Conservation (phyloP, 92 coral and sea anemone species). For the Pocillopora meandrina region DNA sequence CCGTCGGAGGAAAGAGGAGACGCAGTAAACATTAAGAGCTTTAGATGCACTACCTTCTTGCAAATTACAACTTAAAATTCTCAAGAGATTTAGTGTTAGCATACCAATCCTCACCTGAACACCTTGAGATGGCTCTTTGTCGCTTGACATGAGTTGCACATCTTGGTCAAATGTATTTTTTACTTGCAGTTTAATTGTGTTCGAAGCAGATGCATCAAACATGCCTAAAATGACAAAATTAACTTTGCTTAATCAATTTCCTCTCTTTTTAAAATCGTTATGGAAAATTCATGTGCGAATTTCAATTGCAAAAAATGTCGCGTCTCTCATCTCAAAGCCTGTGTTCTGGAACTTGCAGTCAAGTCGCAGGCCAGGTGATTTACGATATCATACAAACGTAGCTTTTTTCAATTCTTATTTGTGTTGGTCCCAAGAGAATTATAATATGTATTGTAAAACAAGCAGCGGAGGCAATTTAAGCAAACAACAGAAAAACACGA, state of each 20-base stretch:
- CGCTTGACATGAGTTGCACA: constrained; percentile 72
- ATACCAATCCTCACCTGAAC: constrained; percentile 37
- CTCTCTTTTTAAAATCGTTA: neutral
- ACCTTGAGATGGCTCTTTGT: constrained; percentile 79
- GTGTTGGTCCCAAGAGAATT: too few relatives aligned
- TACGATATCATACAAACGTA: too few relatives aligned
- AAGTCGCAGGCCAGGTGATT: too few relatives aligned
- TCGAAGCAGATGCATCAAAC: constrained; percentile 46
- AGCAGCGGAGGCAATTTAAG: too few relatives aligned
- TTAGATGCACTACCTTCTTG: neutral
- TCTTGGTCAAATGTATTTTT: constrained; percentile 65
- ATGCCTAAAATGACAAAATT: constrained; percentile 46
- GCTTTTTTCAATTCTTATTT: too few relatives aligned
- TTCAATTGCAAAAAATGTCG: too few relatives aligned
- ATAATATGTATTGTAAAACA: too few relatives aligned
- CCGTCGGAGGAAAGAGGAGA: too few relatives aligned
- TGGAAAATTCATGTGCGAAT: too few relatives aligned
- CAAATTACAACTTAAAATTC: neutral
- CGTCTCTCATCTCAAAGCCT: too few relatives aligned
- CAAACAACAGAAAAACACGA: too few relatives aligned
- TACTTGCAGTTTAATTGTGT: constrained; percentile 68
- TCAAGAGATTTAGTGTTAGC: neutral
- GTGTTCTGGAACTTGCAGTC: too few relatives aligned
- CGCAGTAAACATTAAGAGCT: neutral
- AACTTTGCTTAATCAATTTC: neutral